These are phyloP conservation scores for Argyra leucocephala DNA, from an alignment of 2,888 invertebrate species.

Conservation along the genomic window DNA sequence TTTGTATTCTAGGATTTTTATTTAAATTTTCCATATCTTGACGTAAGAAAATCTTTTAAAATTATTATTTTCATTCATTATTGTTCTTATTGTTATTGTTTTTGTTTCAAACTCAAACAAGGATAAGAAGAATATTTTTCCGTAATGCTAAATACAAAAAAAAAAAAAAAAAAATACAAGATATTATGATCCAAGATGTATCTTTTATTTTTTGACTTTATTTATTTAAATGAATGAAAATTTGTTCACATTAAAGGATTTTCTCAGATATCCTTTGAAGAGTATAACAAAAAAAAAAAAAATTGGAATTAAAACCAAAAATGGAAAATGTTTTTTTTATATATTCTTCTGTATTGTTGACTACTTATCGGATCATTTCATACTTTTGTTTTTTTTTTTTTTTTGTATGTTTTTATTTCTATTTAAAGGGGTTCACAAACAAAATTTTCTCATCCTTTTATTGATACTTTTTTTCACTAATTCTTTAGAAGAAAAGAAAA, in stretches of 20 bases:
- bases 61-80: no score
- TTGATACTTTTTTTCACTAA: no score
- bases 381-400: neutral
- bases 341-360: neutral
- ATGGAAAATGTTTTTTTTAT: no score
- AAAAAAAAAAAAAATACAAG: no score
- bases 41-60: neutral
- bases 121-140: neutral
- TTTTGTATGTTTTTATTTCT: neutral
- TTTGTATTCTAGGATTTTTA: no score
- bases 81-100: no score
- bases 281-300: no score
- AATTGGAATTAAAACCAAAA: no score
- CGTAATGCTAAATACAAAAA: neutral
- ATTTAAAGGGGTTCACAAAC: no score
- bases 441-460: no score
- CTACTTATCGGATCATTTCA: neutral
- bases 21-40: neutral
- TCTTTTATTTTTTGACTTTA: neutral
- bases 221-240: slow-evolving; percentile 4
- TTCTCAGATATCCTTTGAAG: neutral
- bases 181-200: neutral
- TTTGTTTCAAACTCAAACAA: neutral
- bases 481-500: no score
- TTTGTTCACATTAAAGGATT: slow-evolving; percentile 6